These are phyloP conservation scores for Lepilemur septentrionalis DNA, from an alignment of 2,797 vertebrate species.

Conservation along the genomic window DNA sequence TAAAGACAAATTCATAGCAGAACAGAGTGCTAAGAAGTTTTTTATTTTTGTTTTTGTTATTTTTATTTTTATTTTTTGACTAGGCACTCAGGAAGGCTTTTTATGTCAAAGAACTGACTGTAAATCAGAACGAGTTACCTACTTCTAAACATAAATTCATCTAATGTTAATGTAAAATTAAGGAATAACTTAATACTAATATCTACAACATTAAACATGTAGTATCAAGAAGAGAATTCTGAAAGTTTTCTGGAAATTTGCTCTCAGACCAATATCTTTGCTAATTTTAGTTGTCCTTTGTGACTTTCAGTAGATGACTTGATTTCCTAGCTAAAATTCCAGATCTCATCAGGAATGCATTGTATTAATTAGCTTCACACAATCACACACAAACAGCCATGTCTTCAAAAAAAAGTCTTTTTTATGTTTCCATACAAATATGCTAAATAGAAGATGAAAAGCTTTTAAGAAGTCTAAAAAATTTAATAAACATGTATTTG, in stretches of 20 bases:
- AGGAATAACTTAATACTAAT: conserved; percentile 75
- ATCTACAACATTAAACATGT: conserved; percentile 40
- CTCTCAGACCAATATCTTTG: background rate
- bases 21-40: conserved; percentile 56
- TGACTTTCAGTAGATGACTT: background rate
- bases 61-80: background rate
- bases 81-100: conserved; percentile 68
- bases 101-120: conserved; percentile 72
- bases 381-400: background rate
- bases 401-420: background rate
- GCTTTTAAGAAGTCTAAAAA: conserved; percentile 37
- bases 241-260: background rate
- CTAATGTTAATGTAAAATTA: conserved; percentile 76
- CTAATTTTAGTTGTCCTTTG: background rate
- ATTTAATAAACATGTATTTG: conserved; percentile 1
- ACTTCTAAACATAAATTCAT: conserved; percentile 79
- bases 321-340: conserved; percentile 45
- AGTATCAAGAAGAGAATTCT: conserved; percentile 19
- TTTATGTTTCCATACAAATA: background rate
- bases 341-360: background rate
- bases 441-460: background rate
- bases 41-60: background rate
- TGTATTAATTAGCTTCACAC: background rate
- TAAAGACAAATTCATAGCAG: conserved; percentile 80
- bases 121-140: conserved; percentile 81